Evolutionary conservation across 35 echinoderm and acorn worm genomes (phyloP), one percentile per base, ranked within the genome.

Genomic region (Eucidaris tribuloides): DNA sequence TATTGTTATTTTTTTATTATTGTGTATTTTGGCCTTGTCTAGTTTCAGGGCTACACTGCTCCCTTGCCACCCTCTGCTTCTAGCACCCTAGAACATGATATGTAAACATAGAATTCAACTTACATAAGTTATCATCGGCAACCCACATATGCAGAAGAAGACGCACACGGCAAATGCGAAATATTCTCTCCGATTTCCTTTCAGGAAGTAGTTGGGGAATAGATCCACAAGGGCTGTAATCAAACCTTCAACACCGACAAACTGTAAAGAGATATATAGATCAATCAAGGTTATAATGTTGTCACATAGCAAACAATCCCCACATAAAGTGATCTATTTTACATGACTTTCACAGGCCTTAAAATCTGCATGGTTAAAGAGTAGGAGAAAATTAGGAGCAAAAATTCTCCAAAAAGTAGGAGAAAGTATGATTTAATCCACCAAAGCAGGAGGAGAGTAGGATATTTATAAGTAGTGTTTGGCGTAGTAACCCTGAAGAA

Each of bases 221-320:
- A 86, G 25, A 70, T 96, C 93, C 7, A 90, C 86, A 5, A 96
- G 62, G 6, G 93, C 93, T 14, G 93, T 96, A 13, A 96, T 72
- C 25, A 96, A 90, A 19, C 93, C 93, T 81, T 96, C 93, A 5
- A 96, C 93, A 33, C 88, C 88, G 22, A 96, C 93, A 80, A 96
- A 94, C 92, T 94, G 76, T 22, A 40, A 42, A 66, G 13, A 64
- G n/a, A n/a, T n/a, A n/a, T n/a, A n/a, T n/a, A n/a, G n/a, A n/a
- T n/a, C n/a, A n/a, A n/a, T n/a, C n/a, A n/a, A n/a, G n/a, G n/a
- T n/a, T n/a, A n/a, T n/a, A n/a, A n/a, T n/a, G n/a, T n/a, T n/a
- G n/a, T n/a, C n/a, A n/a, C n/a, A n/a, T n/a, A n/a, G n/a, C n/a
- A n/a, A n/a, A n/a, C n/a, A n/a, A n/a, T n/a, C n/a, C n/a, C n/a